phyloP scores from a whole-genome alignment of 2,113 vertebrate genomes.

The Protobothrops flavoviridis region DNA sequence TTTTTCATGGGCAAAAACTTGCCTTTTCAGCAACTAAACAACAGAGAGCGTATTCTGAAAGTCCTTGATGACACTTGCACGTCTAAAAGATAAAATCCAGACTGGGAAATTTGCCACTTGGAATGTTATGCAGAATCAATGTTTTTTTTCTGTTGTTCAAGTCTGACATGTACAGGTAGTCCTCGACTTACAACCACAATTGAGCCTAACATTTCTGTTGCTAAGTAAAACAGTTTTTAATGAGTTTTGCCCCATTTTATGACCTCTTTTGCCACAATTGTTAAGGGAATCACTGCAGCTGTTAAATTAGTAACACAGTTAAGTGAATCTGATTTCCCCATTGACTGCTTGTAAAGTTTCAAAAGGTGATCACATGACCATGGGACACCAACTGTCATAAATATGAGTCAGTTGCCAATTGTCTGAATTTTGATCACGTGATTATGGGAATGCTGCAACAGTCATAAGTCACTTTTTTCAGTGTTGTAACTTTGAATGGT shows the following conservation, averaged over 20 bases:
- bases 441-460: neutral
- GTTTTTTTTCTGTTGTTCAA: too few relatives aligned
- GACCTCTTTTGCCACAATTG: neutral
- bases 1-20: neutral
- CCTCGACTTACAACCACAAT: too few relatives aligned
- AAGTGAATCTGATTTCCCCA: neutral
- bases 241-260: neutral
- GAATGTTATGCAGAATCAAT: neutral
- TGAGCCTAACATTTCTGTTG: neutral
- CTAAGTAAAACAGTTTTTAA: neutral
- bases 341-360: neutral
- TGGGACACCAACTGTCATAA: neutral
- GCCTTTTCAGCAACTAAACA: neutral
- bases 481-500: neutral
- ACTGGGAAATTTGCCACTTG: neutral
- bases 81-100: neutral
- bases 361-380: neutral
- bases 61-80: neutral
- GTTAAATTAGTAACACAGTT: neutral
- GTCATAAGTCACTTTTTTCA: neutral
- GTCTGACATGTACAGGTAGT: neutral
- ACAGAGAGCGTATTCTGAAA: neutral
- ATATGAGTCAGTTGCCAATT: neutral
- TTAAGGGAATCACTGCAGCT: neutral
- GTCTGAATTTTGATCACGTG: neutral